Percentiles rank a stretch among this genome's conserved stretches.
Evolutionary conservation across 2,797 vertebrate genomes (phyloP).

Genomic region (Oceanodroma leucorhoa): DNA sequence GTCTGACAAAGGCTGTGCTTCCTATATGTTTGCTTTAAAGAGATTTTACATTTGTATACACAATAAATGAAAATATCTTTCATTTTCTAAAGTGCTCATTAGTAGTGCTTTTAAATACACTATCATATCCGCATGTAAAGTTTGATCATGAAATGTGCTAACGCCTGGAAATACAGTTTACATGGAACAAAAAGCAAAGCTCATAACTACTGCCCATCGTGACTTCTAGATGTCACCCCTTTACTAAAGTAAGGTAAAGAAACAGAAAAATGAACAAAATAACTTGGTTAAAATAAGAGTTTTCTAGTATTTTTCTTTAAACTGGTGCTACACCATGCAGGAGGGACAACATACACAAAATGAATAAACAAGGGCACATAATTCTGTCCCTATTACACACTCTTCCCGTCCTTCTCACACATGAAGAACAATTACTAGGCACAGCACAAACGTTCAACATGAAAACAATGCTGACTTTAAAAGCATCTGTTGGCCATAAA

Average conservation of each 20-base stretch:
- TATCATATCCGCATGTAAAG: background rate
- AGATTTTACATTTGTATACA: background rate
- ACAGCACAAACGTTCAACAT: background rate
- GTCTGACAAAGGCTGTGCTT: background rate
- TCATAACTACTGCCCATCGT: background rate
- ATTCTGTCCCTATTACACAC: background rate
- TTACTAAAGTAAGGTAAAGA: background rate
- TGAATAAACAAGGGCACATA: rapidly evolving
- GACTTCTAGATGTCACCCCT: background rate
- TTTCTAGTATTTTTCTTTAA: background rate
- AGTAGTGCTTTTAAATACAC: background rate
- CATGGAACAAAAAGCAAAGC: background rate
- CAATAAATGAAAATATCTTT: background rate
- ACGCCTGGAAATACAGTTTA: background rate
- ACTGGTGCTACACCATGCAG: background rate
- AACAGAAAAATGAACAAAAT: background rate
- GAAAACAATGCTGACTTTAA: background rate
- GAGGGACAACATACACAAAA: background rate
- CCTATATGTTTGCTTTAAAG: background rate
- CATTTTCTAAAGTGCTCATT: background rate
- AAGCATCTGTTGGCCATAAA: background rate
- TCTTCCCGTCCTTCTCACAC: background rate
- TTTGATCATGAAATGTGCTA: background rate
- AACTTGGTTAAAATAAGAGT: background rate
- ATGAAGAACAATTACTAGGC: background rate